Evolutionary conservation across 2,888 invertebrate genomes (phyloP).

Genomic region (Diploptera punctata): DNA sequence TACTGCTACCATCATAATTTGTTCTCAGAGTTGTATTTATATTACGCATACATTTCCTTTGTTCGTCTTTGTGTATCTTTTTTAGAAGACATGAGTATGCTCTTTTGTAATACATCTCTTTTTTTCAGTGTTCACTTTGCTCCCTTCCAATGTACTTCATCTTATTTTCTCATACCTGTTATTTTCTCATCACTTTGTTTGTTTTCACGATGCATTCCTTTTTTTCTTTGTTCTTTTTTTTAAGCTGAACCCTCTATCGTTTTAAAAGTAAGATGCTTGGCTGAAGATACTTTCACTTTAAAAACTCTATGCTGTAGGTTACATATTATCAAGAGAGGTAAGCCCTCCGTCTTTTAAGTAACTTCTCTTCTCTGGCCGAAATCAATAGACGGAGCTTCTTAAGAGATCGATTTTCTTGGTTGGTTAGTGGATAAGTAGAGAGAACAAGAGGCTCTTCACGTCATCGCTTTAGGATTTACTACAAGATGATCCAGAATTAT

Average conservation of each 20-base stretch:
- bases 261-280: neutral
- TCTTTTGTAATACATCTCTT: too few relatives aligned
- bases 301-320: neutral
- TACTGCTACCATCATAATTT: too few relatives aligned
- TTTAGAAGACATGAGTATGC: too few relatives aligned
- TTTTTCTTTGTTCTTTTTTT: neutral
- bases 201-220: neutral
- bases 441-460: neutral
- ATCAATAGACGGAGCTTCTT: neutral
- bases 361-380: neutral
- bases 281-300: neutral
- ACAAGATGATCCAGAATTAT: neutral
- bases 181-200: too few relatives aligned
- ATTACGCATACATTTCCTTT: too few relatives aligned
- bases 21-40: too few relatives aligned
- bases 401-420: neutral
- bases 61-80: too few relatives aligned
- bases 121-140: too few relatives aligned
- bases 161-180: neutral
- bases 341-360: neutral
- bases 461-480: neutral
- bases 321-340: neutral
- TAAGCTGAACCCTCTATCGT: neutral
- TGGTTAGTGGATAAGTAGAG: neutral
- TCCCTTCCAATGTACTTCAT: neutral